Percentiles rank a stretch among this genome's conserved stretches.
These are phyloP conservation scores for Arctia plantaginis DNA, from an alignment of 2,888 invertebrate genomes.

Conservation along the genomic window DNA sequence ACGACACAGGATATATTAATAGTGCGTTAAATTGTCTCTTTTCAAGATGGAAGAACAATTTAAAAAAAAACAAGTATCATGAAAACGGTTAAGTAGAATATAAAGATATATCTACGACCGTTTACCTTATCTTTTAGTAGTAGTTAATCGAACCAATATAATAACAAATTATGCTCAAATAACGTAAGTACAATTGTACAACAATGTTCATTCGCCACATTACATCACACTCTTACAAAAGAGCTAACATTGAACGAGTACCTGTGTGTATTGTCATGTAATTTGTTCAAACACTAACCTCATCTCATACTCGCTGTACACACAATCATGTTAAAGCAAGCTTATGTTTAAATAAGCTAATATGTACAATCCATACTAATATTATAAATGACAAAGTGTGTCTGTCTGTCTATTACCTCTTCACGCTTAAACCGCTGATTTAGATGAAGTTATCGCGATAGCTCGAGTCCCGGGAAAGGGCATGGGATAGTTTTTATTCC, in stretches of 20 bases:
- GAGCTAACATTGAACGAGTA: constrained; percentile 7
- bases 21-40: too few relatives aligned
- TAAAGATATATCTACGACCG: not conserved
- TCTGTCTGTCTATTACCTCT: too few relatives aligned
- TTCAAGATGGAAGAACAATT: too few relatives aligned
- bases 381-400: too few relatives aligned
- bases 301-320: not conserved
- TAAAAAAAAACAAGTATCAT: too few relatives aligned
- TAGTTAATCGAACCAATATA: not conserved
- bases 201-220: not conserved
- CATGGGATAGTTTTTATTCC: too few relatives aligned
- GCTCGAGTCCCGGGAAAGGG: too few relatives aligned
- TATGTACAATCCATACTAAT: too few relatives aligned
- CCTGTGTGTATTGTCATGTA: constrained; percentile 14
- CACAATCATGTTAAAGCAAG: not conserved
- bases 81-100: not conserved
- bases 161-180: not conserved
- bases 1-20: too few relatives aligned
- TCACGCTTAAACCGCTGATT: too few relatives aligned
- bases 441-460: too few relatives aligned
- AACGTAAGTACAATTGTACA: not conserved
- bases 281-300: constrained; percentile 8
- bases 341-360: not conserved
- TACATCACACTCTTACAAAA: not conserved
- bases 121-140: not conserved